A percentile compares a stretch with the other conserved stretches of the same genome.
phyloP scores from a whole-genome alignment of 1,140 invertebrate species.

The Cherax destructor region DNA sequence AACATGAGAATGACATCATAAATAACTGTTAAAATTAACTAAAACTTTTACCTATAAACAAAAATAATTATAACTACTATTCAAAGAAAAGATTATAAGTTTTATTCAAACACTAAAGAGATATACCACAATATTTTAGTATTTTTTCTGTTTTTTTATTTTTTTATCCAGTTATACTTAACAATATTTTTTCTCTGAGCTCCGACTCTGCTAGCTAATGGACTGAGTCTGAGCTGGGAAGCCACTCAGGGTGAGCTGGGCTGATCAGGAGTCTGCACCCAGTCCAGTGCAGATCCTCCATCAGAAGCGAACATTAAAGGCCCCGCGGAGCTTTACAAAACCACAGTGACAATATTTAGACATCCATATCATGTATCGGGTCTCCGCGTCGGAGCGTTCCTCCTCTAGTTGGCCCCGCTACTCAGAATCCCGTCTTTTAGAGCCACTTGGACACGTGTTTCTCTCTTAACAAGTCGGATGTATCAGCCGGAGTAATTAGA shows the following conservation, averaged over 20 bases:
- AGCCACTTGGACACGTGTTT: neutral
- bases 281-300: neutral
- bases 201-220: neutral
- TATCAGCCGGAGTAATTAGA: slow-evolving; percentile 31
- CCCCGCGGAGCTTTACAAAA: slow-evolving; percentile 60
- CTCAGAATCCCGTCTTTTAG: neutral
- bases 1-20: too few species aligned
- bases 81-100: too few species aligned
- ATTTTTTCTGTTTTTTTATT: too few species aligned
- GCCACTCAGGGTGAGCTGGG: neutral
- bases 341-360: slow-evolving; percentile 68
- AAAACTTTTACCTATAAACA: too few species aligned
- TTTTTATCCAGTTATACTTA: too few species aligned
- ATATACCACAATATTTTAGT: too few species aligned
- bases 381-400: slow-evolving; percentile 18
- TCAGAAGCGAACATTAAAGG: slow-evolving; percentile 63
- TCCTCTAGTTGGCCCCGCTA: slow-evolving; percentile 25
- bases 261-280: neutral
- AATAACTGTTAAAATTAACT: too few species aligned
- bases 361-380: slow-evolving; percentile 66
- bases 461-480: neutral
- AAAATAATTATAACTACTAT: too few species aligned
- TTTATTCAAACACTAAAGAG: too few species aligned
- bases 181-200: neutral
- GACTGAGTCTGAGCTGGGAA: neutral